phyloP scores from a whole-genome alignment of 2,888 invertebrate species.

The Eristalis pertinax region DNA sequence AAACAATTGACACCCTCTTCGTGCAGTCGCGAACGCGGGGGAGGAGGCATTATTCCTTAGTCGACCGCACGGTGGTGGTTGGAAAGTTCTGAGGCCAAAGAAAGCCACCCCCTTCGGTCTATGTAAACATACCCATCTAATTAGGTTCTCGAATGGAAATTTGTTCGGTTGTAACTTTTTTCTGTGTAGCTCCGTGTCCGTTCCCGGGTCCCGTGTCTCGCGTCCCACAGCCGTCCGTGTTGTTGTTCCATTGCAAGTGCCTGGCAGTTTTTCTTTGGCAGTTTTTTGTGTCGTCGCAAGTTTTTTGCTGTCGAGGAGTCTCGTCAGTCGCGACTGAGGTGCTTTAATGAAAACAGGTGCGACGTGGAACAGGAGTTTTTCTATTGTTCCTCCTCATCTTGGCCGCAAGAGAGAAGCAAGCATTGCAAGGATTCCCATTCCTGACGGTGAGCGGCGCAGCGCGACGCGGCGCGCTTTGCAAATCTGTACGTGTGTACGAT shows the following conservation, averaged over 20 bases:
- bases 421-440: conserved; percentile 59
- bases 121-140: conserved; percentile 71
- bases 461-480: conserved; percentile 44
- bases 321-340: conserved; percentile 81
- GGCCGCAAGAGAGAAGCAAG: conserved; percentile 52
- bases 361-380: conserved; percentile 72
- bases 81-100: conserved; percentile 51
- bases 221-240: neutral
- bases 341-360: conserved; percentile 80
- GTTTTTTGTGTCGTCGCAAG: conserved; percentile 70
- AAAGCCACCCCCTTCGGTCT: conserved; percentile 64
- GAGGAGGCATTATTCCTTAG: conserved; percentile 24
- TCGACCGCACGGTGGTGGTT: conserved; percentile 52
- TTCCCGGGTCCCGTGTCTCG: neutral
- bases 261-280: conserved; percentile 68
- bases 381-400: conserved; percentile 67
- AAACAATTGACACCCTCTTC: conserved; percentile 70
- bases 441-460: conserved; percentile 17
- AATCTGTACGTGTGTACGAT: conserved; percentile 49
- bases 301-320: conserved; percentile 76
- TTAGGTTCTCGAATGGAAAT: conserved; percentile 72
- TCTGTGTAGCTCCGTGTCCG: conserved; percentile 34
- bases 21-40: conserved; percentile 33
- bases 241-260: conserved; percentile 59
- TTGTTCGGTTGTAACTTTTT: conserved; percentile 70